phyloP scores from a whole-genome alignment of 1,140 invertebrate genomes.

The Euura lappo region DNA sequence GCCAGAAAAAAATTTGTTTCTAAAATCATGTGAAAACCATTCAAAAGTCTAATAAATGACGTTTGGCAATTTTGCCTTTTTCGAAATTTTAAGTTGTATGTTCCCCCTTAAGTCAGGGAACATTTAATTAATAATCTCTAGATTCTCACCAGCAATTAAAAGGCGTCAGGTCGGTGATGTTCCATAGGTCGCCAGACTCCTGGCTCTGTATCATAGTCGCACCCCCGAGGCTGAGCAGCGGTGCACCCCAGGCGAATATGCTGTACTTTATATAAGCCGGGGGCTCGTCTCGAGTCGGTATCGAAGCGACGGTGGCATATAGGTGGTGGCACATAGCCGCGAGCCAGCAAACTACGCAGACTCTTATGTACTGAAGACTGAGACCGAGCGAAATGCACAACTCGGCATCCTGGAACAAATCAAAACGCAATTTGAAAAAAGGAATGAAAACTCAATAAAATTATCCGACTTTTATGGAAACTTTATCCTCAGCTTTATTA shows the following conservation, averaged over 20 bases:
- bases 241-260: slow-evolving; percentile 60
- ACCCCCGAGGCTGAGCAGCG: slow-evolving; percentile 48
- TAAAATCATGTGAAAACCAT: too few relatives aligned
- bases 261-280: slow-evolving; percentile 60
- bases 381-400: slow-evolving; percentile 68
- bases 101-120: too few relatives aligned
- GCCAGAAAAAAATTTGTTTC: too few relatives aligned
- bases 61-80: too few relatives aligned
- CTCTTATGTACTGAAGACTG: slow-evolving; percentile 67
- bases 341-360: slow-evolving; percentile 69
- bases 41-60: too few relatives aligned
- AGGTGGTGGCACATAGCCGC: slow-evolving; percentile 68
- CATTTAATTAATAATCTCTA: too few relatives aligned
- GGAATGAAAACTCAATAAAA: too few relatives aligned
- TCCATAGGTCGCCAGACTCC: slow-evolving; percentile 49
- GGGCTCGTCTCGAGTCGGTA: slow-evolving; percentile 53
- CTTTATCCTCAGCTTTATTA: too few relatives aligned
- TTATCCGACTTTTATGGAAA: too few relatives aligned
- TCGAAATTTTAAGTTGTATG: neutral
- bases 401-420: slow-evolving; percentile 64
- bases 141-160: slow-evolving; percentile 59
- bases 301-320: slow-evolving; percentile 56
- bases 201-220: slow-evolving; percentile 48
- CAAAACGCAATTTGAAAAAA: too few relatives aligned
- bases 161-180: slow-evolving; percentile 49